These are phyloP conservation scores for Marmota flaviventris DNA, from an alignment of 2,113 vertebrate species.

Conservation along the genomic window DNA sequence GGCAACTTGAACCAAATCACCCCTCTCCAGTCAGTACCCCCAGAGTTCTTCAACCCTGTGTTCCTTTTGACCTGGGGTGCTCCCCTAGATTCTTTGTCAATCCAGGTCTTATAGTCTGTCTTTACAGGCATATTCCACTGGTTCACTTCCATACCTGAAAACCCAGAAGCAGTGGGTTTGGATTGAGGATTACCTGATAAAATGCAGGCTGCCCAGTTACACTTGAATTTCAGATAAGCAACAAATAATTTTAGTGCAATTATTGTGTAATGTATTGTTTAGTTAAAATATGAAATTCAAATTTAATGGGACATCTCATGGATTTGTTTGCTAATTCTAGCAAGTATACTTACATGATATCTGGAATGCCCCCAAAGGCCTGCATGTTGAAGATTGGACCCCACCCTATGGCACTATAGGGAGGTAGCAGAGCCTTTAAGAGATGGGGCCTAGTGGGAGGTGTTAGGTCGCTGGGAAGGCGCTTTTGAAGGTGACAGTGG, in stretches of 20 bases:
- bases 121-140: not conserved
- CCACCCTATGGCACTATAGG: not conserved
- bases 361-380: not conserved
- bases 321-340: not conserved
- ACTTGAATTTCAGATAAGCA: not conserved
- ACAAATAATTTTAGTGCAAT: not conserved
- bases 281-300: slow-evolving; percentile 39
- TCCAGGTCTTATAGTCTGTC: not conserved
- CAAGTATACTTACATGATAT: not conserved
- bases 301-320: not conserved
- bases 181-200: not conserved
- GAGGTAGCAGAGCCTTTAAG: not conserved
- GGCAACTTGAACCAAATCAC: not conserved
- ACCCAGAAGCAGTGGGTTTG: not conserved
- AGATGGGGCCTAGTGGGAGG: not conserved
- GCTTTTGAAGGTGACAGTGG: not conserved
- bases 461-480: not conserved
- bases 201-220: not conserved
- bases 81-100: not conserved
- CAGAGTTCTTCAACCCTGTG: not conserved
- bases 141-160: not conserved
- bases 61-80: not conserved
- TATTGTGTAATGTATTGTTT: not conserved
- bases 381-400: not conserved
- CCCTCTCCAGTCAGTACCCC: not conserved